These are phyloP conservation scores for Latrodectus geometricus DNA, from an alignment of 1,140 invertebrate genomes.

Conservation along the genomic window DNA sequence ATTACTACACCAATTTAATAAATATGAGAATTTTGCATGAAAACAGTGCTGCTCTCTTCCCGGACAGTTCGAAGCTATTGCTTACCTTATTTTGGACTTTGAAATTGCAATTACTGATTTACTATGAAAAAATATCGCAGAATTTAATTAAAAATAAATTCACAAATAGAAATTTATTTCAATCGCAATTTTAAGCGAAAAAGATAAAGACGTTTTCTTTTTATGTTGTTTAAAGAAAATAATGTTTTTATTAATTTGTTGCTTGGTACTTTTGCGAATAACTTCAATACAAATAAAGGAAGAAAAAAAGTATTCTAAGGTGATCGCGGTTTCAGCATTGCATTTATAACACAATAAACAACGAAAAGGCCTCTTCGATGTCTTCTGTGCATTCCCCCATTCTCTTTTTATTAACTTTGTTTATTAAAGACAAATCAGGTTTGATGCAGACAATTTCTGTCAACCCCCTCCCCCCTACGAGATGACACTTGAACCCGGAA, in stretches of 20 bases:
- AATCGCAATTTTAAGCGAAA: no score
- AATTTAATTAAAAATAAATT: no score
- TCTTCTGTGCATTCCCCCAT: slow-evolving; percentile 3
- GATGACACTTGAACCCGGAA: slow-evolving; percentile 52
- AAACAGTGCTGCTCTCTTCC: no score
- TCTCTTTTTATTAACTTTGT: slow-evolving; percentile 34
- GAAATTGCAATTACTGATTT: no score
- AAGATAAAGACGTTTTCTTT: no score
- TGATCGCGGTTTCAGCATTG: slow-evolving; percentile 19
- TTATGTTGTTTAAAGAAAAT: no score
- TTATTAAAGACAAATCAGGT: slow-evolving; percentile 61
- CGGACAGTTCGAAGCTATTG: no score
- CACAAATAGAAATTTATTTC: no score
- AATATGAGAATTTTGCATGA: no score
- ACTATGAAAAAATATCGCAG: no score
- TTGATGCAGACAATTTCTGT: slow-evolving; percentile 52
- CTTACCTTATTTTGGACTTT: no score
- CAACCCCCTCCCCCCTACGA: background rate
- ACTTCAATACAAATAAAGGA: background rate
- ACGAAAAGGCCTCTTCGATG: slow-evolving; percentile 25
- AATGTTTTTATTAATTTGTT: background rate
- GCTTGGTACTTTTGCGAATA: slow-evolving; percentile 14
- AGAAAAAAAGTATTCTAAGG: background rate
- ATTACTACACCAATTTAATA: no score
- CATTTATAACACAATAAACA: slow-evolving; percentile 52